Conservation (phyloP, 2,888 invertebrate species). For the Harpalus rufipes region DNA sequence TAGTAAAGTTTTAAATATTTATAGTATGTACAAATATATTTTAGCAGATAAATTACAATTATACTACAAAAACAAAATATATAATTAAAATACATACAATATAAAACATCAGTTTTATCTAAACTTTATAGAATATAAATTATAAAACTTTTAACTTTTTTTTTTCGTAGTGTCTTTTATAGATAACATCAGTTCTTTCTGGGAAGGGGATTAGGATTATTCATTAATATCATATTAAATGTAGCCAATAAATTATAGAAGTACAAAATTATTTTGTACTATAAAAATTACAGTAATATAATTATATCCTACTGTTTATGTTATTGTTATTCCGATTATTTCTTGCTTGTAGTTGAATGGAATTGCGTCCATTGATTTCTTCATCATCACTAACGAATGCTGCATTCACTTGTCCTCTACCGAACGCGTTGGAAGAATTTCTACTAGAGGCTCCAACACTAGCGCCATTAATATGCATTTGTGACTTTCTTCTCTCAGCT, state of each 20-base stretch:
- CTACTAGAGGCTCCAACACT: constrained; percentile 84
- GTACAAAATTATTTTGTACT: constrained; percentile 26
- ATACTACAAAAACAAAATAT: constrained; percentile 22
- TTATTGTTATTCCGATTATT: constrained; percentile 83
- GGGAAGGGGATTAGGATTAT: constrained; percentile 60
- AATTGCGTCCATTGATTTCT: constrained; percentile 83
- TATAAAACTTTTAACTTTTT: constrained; percentile 13
- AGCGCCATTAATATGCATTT: constrained; percentile 94
- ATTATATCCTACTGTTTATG: constrained; percentile 75
- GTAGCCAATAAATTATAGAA: constrained; percentile 52
- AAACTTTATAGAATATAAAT: constrained; percentile 1
- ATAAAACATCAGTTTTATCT: constrained; percentile 5
- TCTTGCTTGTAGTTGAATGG: constrained; percentile 86
- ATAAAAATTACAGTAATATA: constrained; percentile 8
- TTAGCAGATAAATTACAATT: constrained; percentile 47
- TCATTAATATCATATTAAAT: constrained; percentile 46
- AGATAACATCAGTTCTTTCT: constrained; percentile 62
- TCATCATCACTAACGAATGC: constrained; percentile 86
- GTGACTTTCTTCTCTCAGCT: constrained; percentile 91
- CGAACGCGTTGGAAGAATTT: constrained; percentile 89
- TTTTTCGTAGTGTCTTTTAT: constrained; percentile 50
- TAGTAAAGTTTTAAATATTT: background rate
- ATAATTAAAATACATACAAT: constrained; percentile 29
- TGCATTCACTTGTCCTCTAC: constrained; percentile 87
- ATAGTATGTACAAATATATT: constrained; percentile 46